Conservation (phyloP, 1,140 invertebrate species). For the Cataglyphis hispanica region DNA sequence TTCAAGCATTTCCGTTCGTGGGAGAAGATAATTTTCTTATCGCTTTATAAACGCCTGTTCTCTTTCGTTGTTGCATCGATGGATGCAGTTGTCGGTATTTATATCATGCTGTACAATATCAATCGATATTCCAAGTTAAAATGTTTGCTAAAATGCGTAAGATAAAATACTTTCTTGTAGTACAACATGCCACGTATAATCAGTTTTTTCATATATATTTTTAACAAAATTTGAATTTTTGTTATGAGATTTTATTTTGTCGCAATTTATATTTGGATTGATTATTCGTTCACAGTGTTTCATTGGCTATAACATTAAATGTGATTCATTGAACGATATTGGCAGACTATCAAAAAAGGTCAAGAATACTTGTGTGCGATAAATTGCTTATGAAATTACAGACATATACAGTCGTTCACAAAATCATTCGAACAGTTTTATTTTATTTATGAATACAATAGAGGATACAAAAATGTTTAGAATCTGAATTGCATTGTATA, state of each 20-base stretch:
- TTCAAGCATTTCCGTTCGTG: conserved; percentile 16
- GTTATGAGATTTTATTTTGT: background rate
- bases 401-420: background rate
- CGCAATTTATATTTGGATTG: background rate
- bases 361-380: background rate
- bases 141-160: background rate
- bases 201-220: background rate
- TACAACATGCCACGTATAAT: background rate
- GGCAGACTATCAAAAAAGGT: background rate
- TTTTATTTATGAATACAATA: background rate
- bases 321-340: too few species aligned
- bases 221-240: too few species aligned
- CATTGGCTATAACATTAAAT: background rate
- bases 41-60: conserved; percentile 23
- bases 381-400: background rate
- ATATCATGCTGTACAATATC: conserved; percentile 45
- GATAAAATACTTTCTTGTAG: background rate
- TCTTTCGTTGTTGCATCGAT: conserved; percentile 34
- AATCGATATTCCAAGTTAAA: conserved; percentile 37
- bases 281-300: background rate
- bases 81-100: conserved; percentile 21
- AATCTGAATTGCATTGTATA: background rate
- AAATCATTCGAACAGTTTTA: background rate
- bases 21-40: conserved; percentile 57
- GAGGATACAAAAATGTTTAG: background rate